Evolutionary conservation across 2,797 vertebrate species (phyloP).

Genomic region (Fistularia commersonii): DNA sequence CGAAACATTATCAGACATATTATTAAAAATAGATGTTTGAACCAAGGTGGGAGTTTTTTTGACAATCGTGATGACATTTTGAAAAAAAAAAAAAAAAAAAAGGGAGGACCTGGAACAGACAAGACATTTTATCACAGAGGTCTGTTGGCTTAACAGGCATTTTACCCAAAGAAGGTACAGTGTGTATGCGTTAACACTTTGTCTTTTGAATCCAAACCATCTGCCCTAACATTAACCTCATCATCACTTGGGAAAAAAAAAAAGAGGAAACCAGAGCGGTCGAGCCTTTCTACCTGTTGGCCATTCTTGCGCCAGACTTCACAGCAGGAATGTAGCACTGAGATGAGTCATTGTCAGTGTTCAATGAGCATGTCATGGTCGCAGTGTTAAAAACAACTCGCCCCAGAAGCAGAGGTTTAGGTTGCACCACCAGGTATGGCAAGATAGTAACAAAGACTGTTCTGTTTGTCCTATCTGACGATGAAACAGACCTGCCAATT

Average conservation of each 20-base stretch:
- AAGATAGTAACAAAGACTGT: slow-evolving; percentile 45
- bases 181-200: no score
- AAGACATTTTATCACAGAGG: slow-evolving; percentile 11
- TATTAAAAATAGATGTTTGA: slow-evolving; percentile 28
- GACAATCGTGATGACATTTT: slow-evolving; percentile 62
- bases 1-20: slow-evolving; percentile 1
- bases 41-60: slow-evolving; percentile 43
- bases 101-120: slow-evolving; percentile 13
- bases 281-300: slow-evolving; percentile 56
- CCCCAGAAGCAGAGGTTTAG: slow-evolving; percentile 65
- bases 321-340: slow-evolving; percentile 68
- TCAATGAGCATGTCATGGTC: slow-evolving; percentile 63
- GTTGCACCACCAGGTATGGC: slow-evolving; percentile 63
- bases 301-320: slow-evolving; percentile 64
- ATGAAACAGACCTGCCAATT: slow-evolving; percentile 53
- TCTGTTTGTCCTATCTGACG: slow-evolving; percentile 52
- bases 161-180: slow-evolving; percentile 14
- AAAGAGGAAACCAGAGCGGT: slow-evolving; percentile 42
- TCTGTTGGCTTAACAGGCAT: slow-evolving; percentile 24
- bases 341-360: slow-evolving; percentile 74
- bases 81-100: no score
- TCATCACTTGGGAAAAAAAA: slow-evolving; percentile 16
- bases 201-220: no score
- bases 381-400: slow-evolving; percentile 68
- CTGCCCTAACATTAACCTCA: slow-evolving; percentile 1